These are phyloP conservation scores for Physeter macrocephalus DNA, from an alignment of 2,113 vertebrate species.

Conservation along the genomic window DNA sequence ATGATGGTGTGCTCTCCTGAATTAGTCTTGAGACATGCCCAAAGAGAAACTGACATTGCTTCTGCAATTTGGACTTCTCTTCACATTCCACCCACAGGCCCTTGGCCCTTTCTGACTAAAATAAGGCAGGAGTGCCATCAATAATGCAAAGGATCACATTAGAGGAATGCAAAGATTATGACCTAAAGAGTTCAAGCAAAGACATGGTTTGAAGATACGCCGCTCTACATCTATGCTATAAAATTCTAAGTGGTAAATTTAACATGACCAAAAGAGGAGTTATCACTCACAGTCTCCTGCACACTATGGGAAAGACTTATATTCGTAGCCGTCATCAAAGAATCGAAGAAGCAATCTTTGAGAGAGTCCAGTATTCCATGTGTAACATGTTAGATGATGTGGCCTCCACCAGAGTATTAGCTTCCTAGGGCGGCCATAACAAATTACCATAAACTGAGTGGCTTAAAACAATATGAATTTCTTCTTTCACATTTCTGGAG, in stretches of 20 bases:
- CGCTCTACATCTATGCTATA: background rate
- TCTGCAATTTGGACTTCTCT: background rate
- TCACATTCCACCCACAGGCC: background rate
- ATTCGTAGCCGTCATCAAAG: background rate
- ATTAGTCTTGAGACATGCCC: background rate
- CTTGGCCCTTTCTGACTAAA: background rate
- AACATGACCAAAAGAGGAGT: background rate
- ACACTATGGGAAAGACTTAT: background rate
- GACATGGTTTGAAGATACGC: background rate
- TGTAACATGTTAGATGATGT: background rate
- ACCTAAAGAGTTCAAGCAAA: background rate
- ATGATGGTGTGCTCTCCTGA: background rate
- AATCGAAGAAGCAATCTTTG: background rate
- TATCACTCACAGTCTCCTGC: background rate
- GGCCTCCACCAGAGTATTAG: background rate
- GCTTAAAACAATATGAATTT: background rate
- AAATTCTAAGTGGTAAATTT: background rate
- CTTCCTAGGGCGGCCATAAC: background rate
- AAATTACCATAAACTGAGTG: background rate
- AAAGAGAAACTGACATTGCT: background rate
- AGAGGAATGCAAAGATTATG: background rate
- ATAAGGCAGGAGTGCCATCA: background rate
- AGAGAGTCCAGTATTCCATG: background rate
- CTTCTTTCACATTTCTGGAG: background rate
- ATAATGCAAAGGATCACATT: background rate